phyloP scores from a whole-genome alignment of 2,113 vertebrate species.

The Mus musculus region DNA sequence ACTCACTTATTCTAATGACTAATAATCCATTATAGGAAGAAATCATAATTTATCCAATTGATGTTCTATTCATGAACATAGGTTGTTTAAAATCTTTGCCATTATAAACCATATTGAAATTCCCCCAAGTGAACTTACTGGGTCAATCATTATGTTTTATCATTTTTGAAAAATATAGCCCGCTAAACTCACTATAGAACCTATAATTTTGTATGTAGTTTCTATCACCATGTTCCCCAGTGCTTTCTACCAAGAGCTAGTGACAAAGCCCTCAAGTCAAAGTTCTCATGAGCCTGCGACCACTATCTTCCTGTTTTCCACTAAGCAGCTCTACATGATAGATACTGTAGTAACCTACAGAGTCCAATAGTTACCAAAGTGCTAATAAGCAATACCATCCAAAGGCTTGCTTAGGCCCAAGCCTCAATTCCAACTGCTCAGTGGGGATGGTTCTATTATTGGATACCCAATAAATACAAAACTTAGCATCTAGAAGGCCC shows the following conservation, averaged over 20 bases:
- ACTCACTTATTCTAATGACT: conserved; percentile 43
- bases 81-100: conserved; percentile 34
- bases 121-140: neutral
- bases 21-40: neutral
- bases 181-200: neutral
- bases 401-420: neutral
- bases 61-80: conserved; percentile 40
- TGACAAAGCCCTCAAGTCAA: conserved; percentile 14
- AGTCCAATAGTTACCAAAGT: neutral
- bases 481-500: neutral
- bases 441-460: neutral
- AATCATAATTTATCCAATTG: conserved; percentile 25
- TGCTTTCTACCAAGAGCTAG: conserved; percentile 25
- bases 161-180: neutral
- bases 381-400: neutral
- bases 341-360: neutral
- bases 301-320: neutral
- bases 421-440: conserved; percentile 32
- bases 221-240: conserved; percentile 29
- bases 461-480: neutral
- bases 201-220: neutral
- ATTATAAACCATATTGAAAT: conserved; percentile 21
- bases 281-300: neutral
- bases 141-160: conserved; percentile 18
- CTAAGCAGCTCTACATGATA: conserved; percentile 7